Percentiles rank a stretch among this genome's conserved stretches.
phyloP scores from a whole-genome alignment of 2,888 invertebrate species.

The Aleiodes testaceus region DNA sequence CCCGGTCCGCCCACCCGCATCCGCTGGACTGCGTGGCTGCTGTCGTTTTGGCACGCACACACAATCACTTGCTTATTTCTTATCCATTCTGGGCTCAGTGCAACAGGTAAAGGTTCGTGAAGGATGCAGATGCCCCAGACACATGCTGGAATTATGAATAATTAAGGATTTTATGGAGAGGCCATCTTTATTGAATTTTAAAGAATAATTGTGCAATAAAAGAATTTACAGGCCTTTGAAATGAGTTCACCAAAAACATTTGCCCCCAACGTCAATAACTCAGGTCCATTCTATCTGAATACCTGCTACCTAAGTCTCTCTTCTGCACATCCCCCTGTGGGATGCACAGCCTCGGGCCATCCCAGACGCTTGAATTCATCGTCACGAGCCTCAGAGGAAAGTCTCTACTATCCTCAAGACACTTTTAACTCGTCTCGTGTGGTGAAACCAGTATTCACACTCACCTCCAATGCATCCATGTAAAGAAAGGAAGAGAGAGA shows the following conservation, averaged over 20 bases:
- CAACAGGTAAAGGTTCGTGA: slow-evolving; percentile 32
- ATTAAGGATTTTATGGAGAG: too few species aligned
- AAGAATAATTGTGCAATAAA: background rate
- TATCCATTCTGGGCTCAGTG: background rate
- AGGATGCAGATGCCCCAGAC: slow-evolving; percentile 23
- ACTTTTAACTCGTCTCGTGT: slow-evolving; percentile 40
- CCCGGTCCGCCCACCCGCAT: slow-evolving; percentile 69
- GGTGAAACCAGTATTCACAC: slow-evolving; percentile 37
- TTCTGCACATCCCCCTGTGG: background rate
- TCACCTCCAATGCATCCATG: slow-evolving; percentile 39
- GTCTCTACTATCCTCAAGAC: slow-evolving; percentile 36
- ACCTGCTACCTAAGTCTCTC: background rate
- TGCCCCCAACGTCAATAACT: background rate
- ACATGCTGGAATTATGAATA: background rate
- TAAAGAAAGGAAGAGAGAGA: slow-evolving; percentile 3
- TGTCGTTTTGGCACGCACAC: slow-evolving; percentile 25
- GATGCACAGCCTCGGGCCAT: slow-evolving; percentile 25
- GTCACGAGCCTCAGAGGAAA: slow-evolving; percentile 36
- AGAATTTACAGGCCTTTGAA: background rate
- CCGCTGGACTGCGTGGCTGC: slow-evolving; percentile 54
- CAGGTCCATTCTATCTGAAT: slow-evolving; percentile 4
- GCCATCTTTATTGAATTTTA: background rate
- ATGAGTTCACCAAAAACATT: background rate
- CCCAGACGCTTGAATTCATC: slow-evolving; percentile 45
- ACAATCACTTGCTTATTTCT: background rate